phyloP scores from a whole-genome alignment of 1,140 invertebrate genomes.

The Lepidotrigona ventralis region DNA sequence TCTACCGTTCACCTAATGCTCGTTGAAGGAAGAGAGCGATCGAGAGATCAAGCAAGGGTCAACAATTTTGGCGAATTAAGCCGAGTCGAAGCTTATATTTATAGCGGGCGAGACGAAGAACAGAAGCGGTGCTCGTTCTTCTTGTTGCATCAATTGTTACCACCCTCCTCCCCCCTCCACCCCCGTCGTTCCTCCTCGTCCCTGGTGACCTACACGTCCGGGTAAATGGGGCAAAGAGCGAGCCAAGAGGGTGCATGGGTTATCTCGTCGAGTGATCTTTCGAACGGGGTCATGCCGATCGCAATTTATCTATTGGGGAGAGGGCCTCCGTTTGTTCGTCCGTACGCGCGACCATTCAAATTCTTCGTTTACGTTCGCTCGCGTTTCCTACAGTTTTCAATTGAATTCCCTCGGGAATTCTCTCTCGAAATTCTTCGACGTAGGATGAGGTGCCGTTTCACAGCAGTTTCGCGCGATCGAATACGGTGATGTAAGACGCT shows the following conservation, averaged over 20 bases:
- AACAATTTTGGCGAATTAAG: conserved; percentile 28
- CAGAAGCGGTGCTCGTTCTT: conserved; percentile 49
- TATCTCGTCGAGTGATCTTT: conserved; percentile 56
- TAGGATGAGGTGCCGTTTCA: too few relatives aligned
- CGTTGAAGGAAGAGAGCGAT: background rate
- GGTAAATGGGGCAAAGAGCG: conserved; percentile 56
- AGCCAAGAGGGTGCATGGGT: conserved; percentile 48
- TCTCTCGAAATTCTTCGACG: too few relatives aligned
- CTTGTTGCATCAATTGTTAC: conserved; percentile 58
- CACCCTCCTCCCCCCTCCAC: background rate
- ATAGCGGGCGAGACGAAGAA: conserved; percentile 33
- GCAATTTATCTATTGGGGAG: conserved; percentile 26
- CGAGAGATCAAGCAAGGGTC: background rate
- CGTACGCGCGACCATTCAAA: background rate
- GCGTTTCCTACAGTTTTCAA: too few relatives aligned
- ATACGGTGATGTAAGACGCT: background rate
- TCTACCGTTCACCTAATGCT: background rate
- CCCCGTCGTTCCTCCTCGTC: background rate
- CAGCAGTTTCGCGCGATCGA: background rate
- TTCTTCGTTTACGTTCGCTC: background rate
- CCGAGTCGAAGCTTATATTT: conserved; percentile 40
- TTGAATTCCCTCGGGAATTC: too few relatives aligned
- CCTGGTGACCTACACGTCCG: conserved; percentile 48
- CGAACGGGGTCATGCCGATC: conserved; percentile 52
- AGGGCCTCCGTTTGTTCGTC: background rate